phyloP scores from a whole-genome alignment of 2,113 vertebrate genomes.

The Petrocephalus zakoni region DNA sequence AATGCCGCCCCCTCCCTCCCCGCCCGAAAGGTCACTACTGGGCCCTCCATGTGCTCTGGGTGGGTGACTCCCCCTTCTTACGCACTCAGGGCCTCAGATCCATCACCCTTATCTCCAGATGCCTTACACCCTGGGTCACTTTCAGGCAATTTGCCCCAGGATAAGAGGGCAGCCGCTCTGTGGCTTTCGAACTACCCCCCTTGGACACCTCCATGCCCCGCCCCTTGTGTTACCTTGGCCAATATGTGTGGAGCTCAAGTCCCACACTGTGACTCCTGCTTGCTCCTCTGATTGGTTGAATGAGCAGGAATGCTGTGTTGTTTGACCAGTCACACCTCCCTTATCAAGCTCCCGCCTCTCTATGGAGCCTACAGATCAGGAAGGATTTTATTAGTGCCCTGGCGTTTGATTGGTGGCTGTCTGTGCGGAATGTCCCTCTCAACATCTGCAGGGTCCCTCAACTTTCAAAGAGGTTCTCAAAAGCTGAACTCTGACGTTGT shows the following conservation, averaged over 20 bases:
- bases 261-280: background rate
- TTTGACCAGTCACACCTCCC: background rate
- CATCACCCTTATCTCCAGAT: constrained; percentile 43
- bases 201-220: background rate
- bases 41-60: constrained; percentile 30
- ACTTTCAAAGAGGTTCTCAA: background rate
- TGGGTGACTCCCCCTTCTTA: background rate
- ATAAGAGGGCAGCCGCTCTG: background rate
- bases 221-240: background rate
- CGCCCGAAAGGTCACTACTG: constrained; percentile 40
- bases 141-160: constrained; percentile 31
- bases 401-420: background rate
- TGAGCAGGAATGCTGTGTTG: background rate
- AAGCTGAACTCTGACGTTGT: background rate
- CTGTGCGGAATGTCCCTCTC: background rate
- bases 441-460: background rate
- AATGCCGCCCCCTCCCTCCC: constrained; percentile 40
- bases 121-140: constrained; percentile 37
- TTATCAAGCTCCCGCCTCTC: background rate
- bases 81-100: constrained; percentile 38
- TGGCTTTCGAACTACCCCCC: background rate
- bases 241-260: background rate
- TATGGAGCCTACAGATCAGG: background rate
- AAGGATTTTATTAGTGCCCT: background rate
- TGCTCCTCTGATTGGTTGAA: background rate